Evolutionary conservation across 2,888 invertebrate genomes (phyloP).

Genomic region (Hirtodrosophila duncani): DNA sequence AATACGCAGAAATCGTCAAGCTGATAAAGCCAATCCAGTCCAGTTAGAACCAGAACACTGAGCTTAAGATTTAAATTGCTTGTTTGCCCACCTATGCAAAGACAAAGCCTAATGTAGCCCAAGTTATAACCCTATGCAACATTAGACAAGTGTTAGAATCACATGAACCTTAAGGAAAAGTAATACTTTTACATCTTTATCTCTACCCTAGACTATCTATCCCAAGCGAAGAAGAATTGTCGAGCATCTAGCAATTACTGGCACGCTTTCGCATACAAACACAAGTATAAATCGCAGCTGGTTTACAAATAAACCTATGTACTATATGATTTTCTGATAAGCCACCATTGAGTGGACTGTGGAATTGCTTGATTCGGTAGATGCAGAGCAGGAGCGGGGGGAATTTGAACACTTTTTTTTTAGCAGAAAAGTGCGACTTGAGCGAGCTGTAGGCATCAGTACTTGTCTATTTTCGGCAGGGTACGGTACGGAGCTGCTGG

Average conservation of each 20-base stretch:
- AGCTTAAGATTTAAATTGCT: slow-evolving; percentile 22
- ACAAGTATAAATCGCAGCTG: slow-evolving; percentile 23
- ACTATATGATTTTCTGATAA: slow-evolving; percentile 53
- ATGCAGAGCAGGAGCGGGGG: neutral
- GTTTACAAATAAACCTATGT: slow-evolving; percentile 8
- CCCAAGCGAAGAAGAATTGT: no score
- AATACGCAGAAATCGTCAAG: slow-evolving; percentile 22
- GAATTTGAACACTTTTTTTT: slow-evolving; percentile 25
- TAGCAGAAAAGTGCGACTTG: slow-evolving; percentile 59
- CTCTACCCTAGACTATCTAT: no score
- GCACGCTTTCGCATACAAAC: slow-evolving; percentile 37
- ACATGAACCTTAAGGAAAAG: no score
- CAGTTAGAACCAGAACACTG: slow-evolving; percentile 42
- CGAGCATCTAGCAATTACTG: no score
- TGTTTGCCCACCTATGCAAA: slow-evolving; percentile 33
- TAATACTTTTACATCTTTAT: no score
- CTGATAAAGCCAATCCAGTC: slow-evolving; percentile 58
- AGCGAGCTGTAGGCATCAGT: slow-evolving; percentile 44
- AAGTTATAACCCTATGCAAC: no score
- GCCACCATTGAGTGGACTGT: slow-evolving; percentile 43
- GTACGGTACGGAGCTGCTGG: slow-evolving; percentile 64
- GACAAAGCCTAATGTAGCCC: no score
- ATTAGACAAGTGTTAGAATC: no score
- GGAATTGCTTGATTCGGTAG: slow-evolving; percentile 41
- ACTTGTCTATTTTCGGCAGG: slow-evolving; percentile 66